phyloP scores from a whole-genome alignment of 2,888 invertebrate genomes.

The Artemia sinica region DNA sequence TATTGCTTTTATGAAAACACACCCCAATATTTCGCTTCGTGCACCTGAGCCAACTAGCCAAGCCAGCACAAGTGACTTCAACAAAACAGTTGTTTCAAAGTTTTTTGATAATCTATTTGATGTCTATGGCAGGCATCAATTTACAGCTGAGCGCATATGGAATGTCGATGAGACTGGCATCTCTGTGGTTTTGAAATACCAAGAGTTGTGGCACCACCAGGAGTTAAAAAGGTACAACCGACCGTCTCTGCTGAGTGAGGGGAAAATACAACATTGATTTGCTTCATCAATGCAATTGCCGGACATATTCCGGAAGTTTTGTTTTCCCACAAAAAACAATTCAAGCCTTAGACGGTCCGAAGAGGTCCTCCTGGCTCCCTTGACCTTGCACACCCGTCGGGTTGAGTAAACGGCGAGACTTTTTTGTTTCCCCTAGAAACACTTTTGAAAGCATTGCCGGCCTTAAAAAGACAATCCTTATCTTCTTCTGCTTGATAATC shows the following conservation, averaged over 20 bases:
- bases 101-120: background rate
- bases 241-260: no score
- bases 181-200: no score
- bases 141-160: background rate
- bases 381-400: constrained; percentile 29
- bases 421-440: constrained; percentile 25
- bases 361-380: constrained; percentile 30
- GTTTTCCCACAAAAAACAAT: no score
- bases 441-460: constrained; percentile 16
- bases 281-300: constrained; percentile 21
- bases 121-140: background rate
- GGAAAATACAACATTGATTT: no score
- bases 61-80: background rate
- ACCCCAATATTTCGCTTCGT: no score
- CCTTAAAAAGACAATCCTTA: constrained; percentile 27
- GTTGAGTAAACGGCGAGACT: constrained; percentile 31
- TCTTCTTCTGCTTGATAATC: constrained; percentile 29
- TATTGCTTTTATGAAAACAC: no score
- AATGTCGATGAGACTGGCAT: no score
- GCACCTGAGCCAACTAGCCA: no score
- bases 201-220: no score
- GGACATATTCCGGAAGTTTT: constrained; percentile 28
- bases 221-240: no score
- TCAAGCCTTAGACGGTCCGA: constrained; percentile 28
- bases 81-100: background rate